A percentile compares a stretch with the other conserved stretches of the same genome.
Conservation (phyloP, 2,888 invertebrate species). For the Agrochola circellaris region DNA sequence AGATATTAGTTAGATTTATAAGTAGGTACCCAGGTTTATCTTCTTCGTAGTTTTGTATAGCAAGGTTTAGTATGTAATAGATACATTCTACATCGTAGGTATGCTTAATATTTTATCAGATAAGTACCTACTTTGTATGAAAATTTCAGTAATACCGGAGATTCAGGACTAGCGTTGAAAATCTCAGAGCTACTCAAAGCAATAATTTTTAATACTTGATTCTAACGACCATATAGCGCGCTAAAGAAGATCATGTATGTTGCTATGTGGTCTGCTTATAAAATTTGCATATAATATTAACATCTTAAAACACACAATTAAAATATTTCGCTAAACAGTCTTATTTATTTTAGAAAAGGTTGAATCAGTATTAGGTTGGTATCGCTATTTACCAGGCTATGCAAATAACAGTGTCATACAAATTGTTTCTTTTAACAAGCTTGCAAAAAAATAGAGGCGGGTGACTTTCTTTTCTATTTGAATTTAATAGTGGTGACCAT, state of each 20-base stretch:
- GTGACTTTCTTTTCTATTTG: conserved; percentile 2
- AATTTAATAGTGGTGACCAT: conserved; percentile 1
- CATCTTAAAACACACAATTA: background rate
- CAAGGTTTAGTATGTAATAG: background rate
- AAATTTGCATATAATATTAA: background rate
- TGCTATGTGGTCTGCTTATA: conserved; percentile 4
- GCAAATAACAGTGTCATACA: background rate
- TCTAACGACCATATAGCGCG: conserved; percentile 23
- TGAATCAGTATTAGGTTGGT: no score
- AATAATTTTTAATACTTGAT: conserved; percentile 56
- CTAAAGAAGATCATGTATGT: conserved; percentile 29
- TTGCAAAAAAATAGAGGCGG: background rate
- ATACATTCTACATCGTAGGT: background rate
- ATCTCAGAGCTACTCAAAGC: conserved; percentile 8
- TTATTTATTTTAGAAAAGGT: background rate
- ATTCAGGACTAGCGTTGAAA: background rate
- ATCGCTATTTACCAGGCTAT: background rate
- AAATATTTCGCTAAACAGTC: background rate
- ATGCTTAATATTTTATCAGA: conserved; percentile 2
- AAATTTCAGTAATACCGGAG: conserved; percentile 13
- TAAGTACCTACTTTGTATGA: conserved; percentile 14
- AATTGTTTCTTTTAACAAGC: background rate
- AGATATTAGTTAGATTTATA: no score
- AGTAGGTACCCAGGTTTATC: background rate
- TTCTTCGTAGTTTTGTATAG: background rate